A percentile compares a stretch with the other conserved stretches of the same genome.
Evolutionary conservation across 2,888 invertebrate species (phyloP).

Genomic region (Cryptocheilus praepositus): DNA sequence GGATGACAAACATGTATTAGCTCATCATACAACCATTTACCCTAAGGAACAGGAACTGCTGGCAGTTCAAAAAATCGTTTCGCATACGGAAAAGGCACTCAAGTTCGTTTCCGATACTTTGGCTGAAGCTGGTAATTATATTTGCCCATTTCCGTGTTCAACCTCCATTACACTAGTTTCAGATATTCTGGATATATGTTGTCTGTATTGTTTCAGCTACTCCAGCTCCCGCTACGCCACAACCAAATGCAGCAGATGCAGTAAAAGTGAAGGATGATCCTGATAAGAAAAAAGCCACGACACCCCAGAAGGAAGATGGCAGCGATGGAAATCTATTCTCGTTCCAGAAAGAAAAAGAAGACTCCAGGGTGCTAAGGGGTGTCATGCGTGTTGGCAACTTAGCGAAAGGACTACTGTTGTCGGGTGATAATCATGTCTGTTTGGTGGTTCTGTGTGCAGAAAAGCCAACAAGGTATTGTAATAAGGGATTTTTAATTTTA

Average conservation of each 20-base stretch:
- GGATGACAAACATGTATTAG: slow-evolving; percentile 96
- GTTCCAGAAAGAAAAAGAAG: slow-evolving; percentile 82
- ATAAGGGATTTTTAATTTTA: not conserved
- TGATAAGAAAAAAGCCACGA: slow-evolving; percentile 74
- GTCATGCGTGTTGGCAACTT: slow-evolving; percentile 97
- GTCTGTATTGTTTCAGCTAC: slow-evolving; percentile 50
- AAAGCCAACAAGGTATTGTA: slow-evolving; percentile 85
- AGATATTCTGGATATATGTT: not conserved
- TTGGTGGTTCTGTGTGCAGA: slow-evolving; percentile 96
- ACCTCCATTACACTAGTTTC: not conserved
- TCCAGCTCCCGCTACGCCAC: slow-evolving; percentile 52
- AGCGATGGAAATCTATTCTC: slow-evolving; percentile 83
- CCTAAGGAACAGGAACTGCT: slow-evolving; percentile 93
- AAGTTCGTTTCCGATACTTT: slow-evolving; percentile 95
- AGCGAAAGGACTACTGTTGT: slow-evolving; percentile 91
- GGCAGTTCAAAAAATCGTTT: slow-evolving; percentile 93
- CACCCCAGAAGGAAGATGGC: slow-evolving; percentile 80
- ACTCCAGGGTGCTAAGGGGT: slow-evolving; percentile 88
- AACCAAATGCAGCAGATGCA: slow-evolving; percentile 65
- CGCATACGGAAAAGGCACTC: slow-evolving; percentile 94
- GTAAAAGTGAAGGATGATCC: slow-evolving; percentile 76
- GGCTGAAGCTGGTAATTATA: slow-evolving; percentile 76
- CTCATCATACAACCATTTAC: slow-evolving; percentile 95
- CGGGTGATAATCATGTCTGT: slow-evolving; percentile 92
- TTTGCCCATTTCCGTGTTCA: not conserved